phyloP scores from a whole-genome alignment of 2,113 vertebrate species.

The Strix aluco region DNA sequence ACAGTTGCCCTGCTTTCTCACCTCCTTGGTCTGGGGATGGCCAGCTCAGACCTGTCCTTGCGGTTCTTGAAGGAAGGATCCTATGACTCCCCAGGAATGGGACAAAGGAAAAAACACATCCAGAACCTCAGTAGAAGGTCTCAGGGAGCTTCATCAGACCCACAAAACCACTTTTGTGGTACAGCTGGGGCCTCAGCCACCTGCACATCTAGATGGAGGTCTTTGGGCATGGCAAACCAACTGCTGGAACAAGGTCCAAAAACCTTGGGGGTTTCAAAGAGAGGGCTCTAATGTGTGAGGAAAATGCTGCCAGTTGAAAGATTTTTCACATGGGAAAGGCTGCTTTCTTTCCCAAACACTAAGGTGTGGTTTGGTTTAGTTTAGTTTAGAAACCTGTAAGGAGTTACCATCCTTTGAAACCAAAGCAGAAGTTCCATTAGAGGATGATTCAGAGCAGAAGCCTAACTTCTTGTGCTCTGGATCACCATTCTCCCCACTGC shows the following conservation, averaged over 20 bases:
- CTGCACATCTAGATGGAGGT: background rate
- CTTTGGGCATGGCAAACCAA: background rate
- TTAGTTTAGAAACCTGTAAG: background rate
- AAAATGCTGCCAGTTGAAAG: background rate
- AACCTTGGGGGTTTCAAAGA: background rate
- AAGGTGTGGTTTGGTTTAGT: background rate
- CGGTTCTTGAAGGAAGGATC: background rate
- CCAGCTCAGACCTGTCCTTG: background rate
- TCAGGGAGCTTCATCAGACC: background rate
- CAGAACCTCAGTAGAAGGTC: background rate
- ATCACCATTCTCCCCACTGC: background rate
- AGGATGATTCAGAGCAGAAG: background rate
- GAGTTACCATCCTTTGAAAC: background rate
- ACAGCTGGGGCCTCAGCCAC: background rate
- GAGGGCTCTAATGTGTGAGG: background rate
- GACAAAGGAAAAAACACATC: background rate
- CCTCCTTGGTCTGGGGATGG: background rate
- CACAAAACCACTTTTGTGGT: background rate
- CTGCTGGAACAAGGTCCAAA: background rate
- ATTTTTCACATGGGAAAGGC: background rate
- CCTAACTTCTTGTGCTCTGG: background rate
- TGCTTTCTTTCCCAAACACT: background rate
- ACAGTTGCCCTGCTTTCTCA: background rate
- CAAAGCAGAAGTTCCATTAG: background rate
- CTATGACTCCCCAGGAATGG: background rate